These are phyloP conservation scores for Epizoanthus stellaris DNA, from an alignment of 92 coral and sea anemone species.

Conservation along the genomic window DNA sequence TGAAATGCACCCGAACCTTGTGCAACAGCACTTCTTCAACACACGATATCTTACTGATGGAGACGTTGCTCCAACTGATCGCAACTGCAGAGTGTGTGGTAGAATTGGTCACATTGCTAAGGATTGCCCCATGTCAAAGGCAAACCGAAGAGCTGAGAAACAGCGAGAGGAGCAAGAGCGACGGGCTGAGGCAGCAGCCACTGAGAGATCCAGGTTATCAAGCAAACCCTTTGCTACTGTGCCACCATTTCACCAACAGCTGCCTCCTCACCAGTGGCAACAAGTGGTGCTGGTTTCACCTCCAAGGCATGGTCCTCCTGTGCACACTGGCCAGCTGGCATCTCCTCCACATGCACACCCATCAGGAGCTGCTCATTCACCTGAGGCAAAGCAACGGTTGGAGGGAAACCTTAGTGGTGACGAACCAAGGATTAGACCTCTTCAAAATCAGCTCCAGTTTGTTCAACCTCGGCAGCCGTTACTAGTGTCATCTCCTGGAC, in stretches of 20 bases:
- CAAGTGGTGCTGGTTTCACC: background rate
- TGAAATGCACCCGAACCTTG: slow-evolving; percentile 30
- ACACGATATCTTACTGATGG: slow-evolving; percentile 74
- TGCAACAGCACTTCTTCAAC: slow-evolving; percentile 80
- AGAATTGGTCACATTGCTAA: slow-evolving; percentile 91
- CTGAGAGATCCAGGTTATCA: slow-evolving; percentile 12
- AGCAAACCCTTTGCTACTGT: slow-evolving; percentile 12
- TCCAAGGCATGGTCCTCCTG: background rate
- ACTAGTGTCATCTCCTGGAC: slow-evolving; percentile 5
- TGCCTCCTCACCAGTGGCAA: background rate
- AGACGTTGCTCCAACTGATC: slow-evolving; percentile 79
- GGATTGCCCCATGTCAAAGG: slow-evolving; percentile 79
- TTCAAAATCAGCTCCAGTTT: slow-evolving; percentile 26
- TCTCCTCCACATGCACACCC: background rate
- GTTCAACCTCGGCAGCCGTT: background rate
- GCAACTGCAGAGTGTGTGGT: slow-evolving; percentile 91
- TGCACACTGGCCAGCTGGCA: background rate
- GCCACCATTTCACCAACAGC: background rate
- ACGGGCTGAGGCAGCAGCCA: background rate
- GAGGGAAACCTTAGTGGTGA: background rate
- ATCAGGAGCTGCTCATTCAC: background rate
- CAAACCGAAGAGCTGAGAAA: slow-evolving; percentile 74
- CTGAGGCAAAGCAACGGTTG: background rate
- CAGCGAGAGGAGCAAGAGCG: slow-evolving; percentile 58
- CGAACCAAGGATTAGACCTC: background rate